Conservation (phyloP, 2,888 invertebrate species). For the Tetragonisca angustula region DNA sequence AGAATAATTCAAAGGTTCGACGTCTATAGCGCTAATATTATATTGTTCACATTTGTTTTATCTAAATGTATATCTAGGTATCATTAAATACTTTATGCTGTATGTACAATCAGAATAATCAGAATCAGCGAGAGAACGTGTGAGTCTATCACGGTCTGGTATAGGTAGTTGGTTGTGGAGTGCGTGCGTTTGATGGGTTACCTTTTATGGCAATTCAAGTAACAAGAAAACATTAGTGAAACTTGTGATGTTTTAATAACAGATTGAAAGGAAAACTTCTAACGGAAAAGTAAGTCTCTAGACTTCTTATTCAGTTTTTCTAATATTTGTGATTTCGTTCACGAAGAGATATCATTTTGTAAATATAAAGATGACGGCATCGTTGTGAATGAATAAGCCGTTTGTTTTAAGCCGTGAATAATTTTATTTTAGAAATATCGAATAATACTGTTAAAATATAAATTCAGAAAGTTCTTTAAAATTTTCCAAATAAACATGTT, state of each 20-base stretch:
- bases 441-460: background rate
- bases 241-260: constrained; percentile 74
- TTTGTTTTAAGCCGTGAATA: constrained; percentile 30
- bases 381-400: constrained; percentile 61
- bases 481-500: background rate
- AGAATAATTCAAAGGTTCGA: background rate
- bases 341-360: constrained; percentile 61
- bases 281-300: constrained; percentile 62
- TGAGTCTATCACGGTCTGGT: constrained; percentile 38
- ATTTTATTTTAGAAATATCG: constrained; percentile 14
- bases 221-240: constrained; percentile 65
- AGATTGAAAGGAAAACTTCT: constrained; percentile 37
- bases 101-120: constrained; percentile 22
- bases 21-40: background rate
- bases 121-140: constrained; percentile 21
- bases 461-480: background rate
- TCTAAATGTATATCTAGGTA: constrained; percentile 10
- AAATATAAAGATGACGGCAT: constrained; percentile 81
- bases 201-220: constrained; percentile 82
- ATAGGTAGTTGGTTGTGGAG: constrained; percentile 48
- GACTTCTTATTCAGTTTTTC: background rate
- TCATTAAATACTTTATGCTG: background rate
- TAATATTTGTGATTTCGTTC: constrained; percentile 9
- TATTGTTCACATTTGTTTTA: background rate
- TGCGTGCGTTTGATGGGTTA: constrained; percentile 75